Evolutionary conservation across 2,797 vertebrate species (phyloP).

Genomic region (Tapera naevia): DNA sequence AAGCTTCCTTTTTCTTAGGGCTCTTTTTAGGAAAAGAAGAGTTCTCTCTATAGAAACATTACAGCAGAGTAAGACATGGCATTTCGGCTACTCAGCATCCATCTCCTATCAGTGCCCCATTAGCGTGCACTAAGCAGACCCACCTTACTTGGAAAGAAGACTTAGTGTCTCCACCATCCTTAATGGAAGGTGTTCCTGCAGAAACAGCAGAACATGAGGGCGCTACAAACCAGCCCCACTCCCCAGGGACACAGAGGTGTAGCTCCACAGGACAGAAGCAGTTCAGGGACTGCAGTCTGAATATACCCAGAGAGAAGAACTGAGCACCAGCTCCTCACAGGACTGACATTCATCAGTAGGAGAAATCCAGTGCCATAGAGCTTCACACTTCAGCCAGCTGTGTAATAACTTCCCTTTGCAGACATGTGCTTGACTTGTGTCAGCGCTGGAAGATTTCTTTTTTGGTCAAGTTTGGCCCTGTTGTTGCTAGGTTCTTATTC

Average conservation of each 20-base stretch:
- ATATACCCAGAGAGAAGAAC: not conserved
- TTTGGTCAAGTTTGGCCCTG: not conserved
- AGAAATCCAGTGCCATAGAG: not conserved
- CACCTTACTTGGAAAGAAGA: not conserved
- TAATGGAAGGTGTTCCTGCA: not conserved
- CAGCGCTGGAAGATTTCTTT: not conserved
- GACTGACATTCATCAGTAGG: fast-evolving
- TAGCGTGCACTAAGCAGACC: not conserved
- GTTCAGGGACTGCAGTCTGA: not conserved
- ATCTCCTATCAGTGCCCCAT: not conserved
- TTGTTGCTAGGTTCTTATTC: not conserved
- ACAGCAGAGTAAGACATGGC: not conserved
- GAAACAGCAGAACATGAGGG: not conserved
- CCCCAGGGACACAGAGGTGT: not conserved
- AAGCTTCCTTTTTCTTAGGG: not conserved
- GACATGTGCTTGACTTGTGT: not conserved
- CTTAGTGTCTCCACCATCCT: not conserved
- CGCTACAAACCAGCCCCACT: not conserved
- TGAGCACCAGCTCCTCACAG: not conserved
- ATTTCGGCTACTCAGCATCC: slow-evolving; percentile 26
- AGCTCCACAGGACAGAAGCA: not conserved
- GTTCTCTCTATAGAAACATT: not conserved
- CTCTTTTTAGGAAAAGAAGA: not conserved
- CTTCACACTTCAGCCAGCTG: not conserved
- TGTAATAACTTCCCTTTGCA: not conserved